phyloP scores from a whole-genome alignment of 2,113 vertebrate species.

The Cryptomyrus ogoouensis region DNA sequence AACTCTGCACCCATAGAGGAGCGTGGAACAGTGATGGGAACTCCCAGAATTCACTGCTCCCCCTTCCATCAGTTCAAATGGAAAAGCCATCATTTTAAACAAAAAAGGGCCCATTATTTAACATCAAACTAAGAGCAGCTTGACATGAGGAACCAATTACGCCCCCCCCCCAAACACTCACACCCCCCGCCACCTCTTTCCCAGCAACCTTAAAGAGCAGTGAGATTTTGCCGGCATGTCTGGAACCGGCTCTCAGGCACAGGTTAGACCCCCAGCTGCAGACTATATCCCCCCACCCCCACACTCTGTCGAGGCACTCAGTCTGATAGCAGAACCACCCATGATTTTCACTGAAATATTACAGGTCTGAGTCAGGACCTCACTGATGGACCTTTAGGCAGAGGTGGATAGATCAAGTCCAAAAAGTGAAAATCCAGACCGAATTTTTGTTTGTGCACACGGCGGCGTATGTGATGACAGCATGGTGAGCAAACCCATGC shows the following conservation, averaged over 20 bases:
- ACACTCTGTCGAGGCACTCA: neutral
- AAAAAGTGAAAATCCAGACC: neutral
- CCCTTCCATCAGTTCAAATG: constrained; percentile 38
- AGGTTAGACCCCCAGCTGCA: neutral
- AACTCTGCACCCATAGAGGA: constrained; percentile 1
- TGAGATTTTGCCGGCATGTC: constrained; percentile 18
- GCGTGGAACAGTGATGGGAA: neutral
- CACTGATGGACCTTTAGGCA: neutral
- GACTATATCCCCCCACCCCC: neutral
- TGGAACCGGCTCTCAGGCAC: neutral
- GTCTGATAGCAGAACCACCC: neutral
- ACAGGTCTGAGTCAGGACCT: neutral
- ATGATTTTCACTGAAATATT: neutral
- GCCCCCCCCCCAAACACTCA: neutral
- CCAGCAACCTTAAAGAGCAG: constrained; percentile 13
- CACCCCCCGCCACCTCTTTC: constrained; percentile 19
- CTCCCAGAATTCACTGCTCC: constrained; percentile 19
- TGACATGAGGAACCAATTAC: constrained; percentile 70
- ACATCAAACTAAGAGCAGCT: constrained; percentile 49
- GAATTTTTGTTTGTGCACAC: neutral
- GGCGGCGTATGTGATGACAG: neutral
- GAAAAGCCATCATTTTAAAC: constrained; percentile 59
- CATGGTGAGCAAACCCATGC: neutral
- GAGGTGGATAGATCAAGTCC: neutral
- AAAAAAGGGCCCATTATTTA: constrained; percentile 57